phyloP scores from a whole-genome alignment of 2,113 vertebrate genomes.

The Chamaea fasciata region DNA sequence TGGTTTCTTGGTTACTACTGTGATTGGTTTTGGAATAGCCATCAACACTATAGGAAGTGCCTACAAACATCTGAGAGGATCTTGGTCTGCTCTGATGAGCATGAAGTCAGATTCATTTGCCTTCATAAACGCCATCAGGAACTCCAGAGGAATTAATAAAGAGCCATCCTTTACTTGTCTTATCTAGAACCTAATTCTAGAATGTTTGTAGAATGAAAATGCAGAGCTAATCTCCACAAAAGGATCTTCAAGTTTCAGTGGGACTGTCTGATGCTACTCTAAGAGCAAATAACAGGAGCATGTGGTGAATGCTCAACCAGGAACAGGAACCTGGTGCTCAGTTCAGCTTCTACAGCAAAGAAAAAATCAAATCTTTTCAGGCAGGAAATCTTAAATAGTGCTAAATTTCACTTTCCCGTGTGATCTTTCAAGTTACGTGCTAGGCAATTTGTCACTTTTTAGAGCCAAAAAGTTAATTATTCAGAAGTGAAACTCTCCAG shows the following conservation, averaged over 20 bases:
- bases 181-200: not conserved
- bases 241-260: not conserved
- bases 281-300: not conserved
- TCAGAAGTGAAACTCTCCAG: not conserved
- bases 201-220: not conserved
- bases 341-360: not conserved
- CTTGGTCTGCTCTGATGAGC: not conserved
- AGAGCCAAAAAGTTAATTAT: constrained; percentile 61
- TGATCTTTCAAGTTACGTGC: constrained; percentile 26
- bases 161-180: not conserved
- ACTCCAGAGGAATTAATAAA: not conserved
- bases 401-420: constrained; percentile 35
- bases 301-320: not conserved
- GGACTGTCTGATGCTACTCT: not conserved
- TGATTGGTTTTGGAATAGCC: not conserved
- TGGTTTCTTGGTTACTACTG: not conserved
- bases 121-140: not conserved
- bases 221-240: not conserved
- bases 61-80: not conserved
- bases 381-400: constrained; percentile 36
- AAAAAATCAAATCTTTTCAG: constrained; percentile 44
- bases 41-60: not conserved
- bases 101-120: not conserved
- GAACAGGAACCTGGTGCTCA: not conserved
- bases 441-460: constrained; percentile 47